Percentiles rank a stretch among this genome's conserved stretches.
These are phyloP conservation scores for Chaetogeoica ovagalla DNA, from an alignment of 2,888 invertebrate species.

Conservation along the genomic window DNA sequence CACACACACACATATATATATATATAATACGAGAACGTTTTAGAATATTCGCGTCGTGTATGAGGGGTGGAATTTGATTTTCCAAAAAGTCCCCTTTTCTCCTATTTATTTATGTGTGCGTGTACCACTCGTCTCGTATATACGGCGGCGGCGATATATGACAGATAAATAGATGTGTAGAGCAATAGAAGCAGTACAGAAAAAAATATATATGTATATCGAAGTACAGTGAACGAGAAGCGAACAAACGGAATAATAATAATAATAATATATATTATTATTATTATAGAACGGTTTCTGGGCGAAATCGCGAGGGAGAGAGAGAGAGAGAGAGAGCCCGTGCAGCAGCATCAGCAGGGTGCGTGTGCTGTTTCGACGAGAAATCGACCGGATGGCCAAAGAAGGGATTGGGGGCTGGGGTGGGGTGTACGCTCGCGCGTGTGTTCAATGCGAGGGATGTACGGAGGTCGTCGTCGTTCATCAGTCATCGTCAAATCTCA, in stretches of 20 bases:
- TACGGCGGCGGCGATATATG: background rate
- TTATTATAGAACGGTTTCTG: background rate
- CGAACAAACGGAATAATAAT: constrained; percentile 17
- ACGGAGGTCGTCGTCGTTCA: constrained; percentile 42
- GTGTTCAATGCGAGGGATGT: background rate
- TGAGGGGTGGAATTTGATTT: constrained; percentile 47
- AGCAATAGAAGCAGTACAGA: background rate
- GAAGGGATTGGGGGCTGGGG: background rate
- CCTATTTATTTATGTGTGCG: background rate
- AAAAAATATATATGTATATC: no score
- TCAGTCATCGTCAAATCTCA: constrained; percentile 55
- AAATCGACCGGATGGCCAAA: constrained; percentile 24
- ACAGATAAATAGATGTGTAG: no score
- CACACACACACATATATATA: background rate
- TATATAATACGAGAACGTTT: background rate
- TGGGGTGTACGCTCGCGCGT: background rate
- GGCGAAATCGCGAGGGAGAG: background rate
- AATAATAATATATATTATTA: no score
- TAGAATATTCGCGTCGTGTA: background rate
- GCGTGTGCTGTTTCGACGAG: constrained; percentile 19
- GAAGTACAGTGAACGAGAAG: background rate
- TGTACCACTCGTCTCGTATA: no score
- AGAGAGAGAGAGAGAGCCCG: background rate
- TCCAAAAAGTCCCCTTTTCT: constrained; percentile 3
- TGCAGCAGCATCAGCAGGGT: background rate